Evolutionary conservation across 2,888 invertebrate genomes (phyloP).

Genomic region (Hydrotaea cyrtoneurina): DNA sequence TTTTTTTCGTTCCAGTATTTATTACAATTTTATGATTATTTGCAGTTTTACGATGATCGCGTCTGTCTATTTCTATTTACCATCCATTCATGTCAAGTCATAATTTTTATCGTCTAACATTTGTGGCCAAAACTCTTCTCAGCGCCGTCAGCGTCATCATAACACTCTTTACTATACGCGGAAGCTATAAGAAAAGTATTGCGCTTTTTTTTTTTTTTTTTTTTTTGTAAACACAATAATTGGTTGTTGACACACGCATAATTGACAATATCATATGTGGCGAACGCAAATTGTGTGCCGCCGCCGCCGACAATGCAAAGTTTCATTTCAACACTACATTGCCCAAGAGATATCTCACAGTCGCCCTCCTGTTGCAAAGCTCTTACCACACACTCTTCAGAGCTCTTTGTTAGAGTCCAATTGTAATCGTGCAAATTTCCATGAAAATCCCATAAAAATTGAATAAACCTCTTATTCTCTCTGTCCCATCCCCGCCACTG

Average conservation of each 20-base stretch:
- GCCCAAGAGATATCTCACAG: no score
- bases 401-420: background rate
- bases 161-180: slow-evolving; percentile 4
- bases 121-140: background rate
- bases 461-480: slow-evolving; percentile 33
- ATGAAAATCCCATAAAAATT: slow-evolving; percentile 51
- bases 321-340: background rate
- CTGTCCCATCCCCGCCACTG: background rate
- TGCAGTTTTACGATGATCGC: background rate
- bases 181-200: slow-evolving; percentile 17
- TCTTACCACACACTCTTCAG: slow-evolving; percentile 5
- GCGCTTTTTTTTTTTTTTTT: background rate
- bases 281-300: slow-evolving; percentile 17
- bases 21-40: background rate
- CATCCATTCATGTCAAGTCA: background rate
- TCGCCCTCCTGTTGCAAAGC: background rate
- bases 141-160: background rate
- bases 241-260: slow-evolving; percentile 54
- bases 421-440: slow-evolving; percentile 33
- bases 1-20: background rate
- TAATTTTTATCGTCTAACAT: background rate
- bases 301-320: background rate
- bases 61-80: background rate
- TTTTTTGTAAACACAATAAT: slow-evolving; percentile 27
- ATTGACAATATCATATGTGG: slow-evolving; percentile 45